These are phyloP conservation scores for Delphinapterus leucas DNA, from an alignment of 2,113 vertebrate species.

Conservation along the genomic window DNA sequence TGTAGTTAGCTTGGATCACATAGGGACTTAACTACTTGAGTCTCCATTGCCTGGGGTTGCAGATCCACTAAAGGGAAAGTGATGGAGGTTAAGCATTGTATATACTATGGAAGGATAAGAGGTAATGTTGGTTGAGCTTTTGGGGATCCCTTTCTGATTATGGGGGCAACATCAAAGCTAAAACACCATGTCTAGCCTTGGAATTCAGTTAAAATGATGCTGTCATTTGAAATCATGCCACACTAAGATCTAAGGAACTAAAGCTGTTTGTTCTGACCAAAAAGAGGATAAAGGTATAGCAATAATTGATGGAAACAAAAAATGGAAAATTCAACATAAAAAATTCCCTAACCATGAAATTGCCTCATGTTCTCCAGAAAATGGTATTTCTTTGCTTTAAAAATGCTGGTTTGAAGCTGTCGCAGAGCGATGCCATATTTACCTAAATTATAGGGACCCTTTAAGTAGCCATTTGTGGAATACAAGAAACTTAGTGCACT, in stretches of 20 bases:
- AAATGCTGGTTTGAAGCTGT: neutral
- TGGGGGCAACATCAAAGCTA: slow-evolving; percentile 30
- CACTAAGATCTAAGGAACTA: neutral
- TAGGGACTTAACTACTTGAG: neutral
- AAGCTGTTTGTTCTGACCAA: slow-evolving; percentile 9
- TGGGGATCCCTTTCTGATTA: neutral
- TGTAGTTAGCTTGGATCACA: neutral
- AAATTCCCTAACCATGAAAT: slow-evolving; percentile 22
- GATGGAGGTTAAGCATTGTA: neutral
- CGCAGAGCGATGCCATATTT: neutral
- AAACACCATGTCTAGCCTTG: neutral
- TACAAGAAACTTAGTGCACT: neutral
- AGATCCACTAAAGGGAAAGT: neutral
- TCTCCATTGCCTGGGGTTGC: neutral
- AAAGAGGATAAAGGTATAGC: neutral
- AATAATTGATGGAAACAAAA: slow-evolving; percentile 32
- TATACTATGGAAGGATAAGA: neutral
- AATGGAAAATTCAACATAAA: slow-evolving; percentile 25
- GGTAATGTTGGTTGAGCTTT: neutral
- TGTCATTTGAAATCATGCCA: slow-evolving; percentile 1
- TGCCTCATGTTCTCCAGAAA: neutral
- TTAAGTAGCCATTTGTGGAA: neutral
- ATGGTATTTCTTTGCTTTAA: neutral
- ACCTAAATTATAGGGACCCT: neutral
- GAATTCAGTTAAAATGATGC: neutral